phyloP scores from a whole-genome alignment of 2,113 vertebrate species.

The Ia io region DNA sequence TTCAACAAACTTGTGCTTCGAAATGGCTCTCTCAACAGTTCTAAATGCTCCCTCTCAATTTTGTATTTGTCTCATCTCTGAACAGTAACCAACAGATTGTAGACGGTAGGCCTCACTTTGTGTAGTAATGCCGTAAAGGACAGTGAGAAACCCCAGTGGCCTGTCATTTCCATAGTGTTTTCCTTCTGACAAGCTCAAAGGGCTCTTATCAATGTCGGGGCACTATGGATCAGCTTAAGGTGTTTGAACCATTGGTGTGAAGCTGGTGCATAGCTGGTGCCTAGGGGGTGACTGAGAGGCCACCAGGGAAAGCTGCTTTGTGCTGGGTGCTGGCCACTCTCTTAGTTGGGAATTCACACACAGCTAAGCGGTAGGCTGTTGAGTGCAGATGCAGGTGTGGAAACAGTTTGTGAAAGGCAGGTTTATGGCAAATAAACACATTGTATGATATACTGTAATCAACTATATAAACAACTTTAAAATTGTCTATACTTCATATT shows the following conservation, averaged over 20 bases:
- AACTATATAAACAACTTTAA: slow-evolving; percentile 78
- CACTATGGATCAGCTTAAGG: accelerated
- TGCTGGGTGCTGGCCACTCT: neutral
- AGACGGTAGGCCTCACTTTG: neutral
- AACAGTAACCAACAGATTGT: neutral
- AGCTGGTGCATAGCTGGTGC: neutral
- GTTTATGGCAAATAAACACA: slow-evolving; percentile 74
- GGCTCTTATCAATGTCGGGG: neutral
- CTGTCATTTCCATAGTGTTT: neutral
- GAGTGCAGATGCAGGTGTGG: slow-evolving; percentile 57
- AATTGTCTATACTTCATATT: slow-evolving; percentile 77
- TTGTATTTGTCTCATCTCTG: neutral
- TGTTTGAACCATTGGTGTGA: neutral
- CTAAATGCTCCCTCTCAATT: neutral
- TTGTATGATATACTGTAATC: slow-evolving; percentile 75
- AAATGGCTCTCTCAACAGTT: neutral
- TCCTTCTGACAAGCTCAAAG: neutral
- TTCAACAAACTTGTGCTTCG: neutral
- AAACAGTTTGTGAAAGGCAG: slow-evolving; percentile 71
- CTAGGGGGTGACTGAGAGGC: neutral
- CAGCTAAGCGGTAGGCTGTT: neutral
- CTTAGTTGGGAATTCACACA: neutral
- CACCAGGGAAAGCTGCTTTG: neutral
- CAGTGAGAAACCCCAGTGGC: neutral
- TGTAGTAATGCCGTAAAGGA: neutral